A percentile compares a stretch with the other conserved stretches of the same genome.
These are phyloP conservation scores for Sciurus vulgaris DNA, from an alignment of 2,797 vertebrate genomes.

Conservation along the genomic window DNA sequence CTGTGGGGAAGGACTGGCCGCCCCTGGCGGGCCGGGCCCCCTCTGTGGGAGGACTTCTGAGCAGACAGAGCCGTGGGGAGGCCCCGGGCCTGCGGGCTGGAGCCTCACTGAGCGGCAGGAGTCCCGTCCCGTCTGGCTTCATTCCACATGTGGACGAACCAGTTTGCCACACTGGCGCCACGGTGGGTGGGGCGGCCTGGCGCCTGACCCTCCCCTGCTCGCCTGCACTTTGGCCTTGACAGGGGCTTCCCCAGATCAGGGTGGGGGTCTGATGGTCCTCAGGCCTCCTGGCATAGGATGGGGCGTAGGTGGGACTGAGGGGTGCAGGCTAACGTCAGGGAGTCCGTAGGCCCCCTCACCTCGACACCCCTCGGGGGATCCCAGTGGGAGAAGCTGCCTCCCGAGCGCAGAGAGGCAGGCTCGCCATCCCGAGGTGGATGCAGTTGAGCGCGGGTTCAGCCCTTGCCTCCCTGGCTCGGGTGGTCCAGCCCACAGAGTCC, in stretches of 20 bases:
- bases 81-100: not conserved
- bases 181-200: accelerated
- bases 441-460: accelerated
- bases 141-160: constrained; percentile 47
- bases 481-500: accelerated
- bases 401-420: not conserved
- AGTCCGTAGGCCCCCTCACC: not conserved
- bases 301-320: accelerated
- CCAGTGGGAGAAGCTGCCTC: not conserved
- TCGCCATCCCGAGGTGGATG: accelerated
- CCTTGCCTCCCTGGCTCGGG: not conserved
- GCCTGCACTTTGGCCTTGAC: not conserved
- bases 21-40: accelerated
- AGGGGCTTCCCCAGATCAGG: accelerated
- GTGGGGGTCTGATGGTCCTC: not conserved
- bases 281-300: not conserved
- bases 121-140: not conserved
- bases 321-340: not conserved
- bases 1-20: not conserved
- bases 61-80: no score
- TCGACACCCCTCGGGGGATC: accelerated
- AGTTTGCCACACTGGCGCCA: not conserved
- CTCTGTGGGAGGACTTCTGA: not conserved
- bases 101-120: not conserved
- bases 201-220: no score